Evolutionary conservation across 2,797 vertebrate species (phyloP), one percentile per base, ranked within the genome.

Genomic region (Myiothlypis chrysogaster): DNA sequence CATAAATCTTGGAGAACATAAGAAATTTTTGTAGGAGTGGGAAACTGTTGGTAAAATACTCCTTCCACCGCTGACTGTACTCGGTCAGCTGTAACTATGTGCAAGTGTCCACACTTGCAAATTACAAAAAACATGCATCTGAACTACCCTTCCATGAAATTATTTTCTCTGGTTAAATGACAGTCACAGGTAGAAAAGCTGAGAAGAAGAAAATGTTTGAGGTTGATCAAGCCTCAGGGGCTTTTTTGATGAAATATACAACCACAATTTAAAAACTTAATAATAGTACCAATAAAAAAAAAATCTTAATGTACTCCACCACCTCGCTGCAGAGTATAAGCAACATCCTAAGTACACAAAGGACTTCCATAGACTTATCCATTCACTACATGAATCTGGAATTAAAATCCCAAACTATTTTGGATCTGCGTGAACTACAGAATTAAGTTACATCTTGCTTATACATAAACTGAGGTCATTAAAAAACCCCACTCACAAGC

Each of bases 131-230:
- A 86, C 20, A 60, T 24, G 63, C 44, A 72, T 19, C 44, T 76
- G 59, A 93, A 82, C 89, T 53, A 90, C 9, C 85, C 87, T 92
- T 94, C 87, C 85, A 90, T 88, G 59, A 93, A 91, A 90, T 95
- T 87, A 68, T 93, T 84, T 90, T 91, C 65, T 77, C 71, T 83
- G 50, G 50, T 57, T 46, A 93, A 94, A 63, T 39, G 19, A 95
- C 12, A 86, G 66, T 44, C 64, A 76, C 15, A 35, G 55, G 52
- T 66, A 87, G 27, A 84, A 79, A 71, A 46, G 30, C 41, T 57
- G 8, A 90, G 34, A 84, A 83, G 34, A 83, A 86, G 27, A 47
- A 78, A 81, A 60, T 27, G 14, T 46, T 63, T 86, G 41, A 83
- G 87, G 64, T 43, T 84, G 79, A 88, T 25, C 10, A 25, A 93